phyloP scores from a whole-genome alignment of 1,140 invertebrate genomes.

The Harlomillsia oculata region DNA sequence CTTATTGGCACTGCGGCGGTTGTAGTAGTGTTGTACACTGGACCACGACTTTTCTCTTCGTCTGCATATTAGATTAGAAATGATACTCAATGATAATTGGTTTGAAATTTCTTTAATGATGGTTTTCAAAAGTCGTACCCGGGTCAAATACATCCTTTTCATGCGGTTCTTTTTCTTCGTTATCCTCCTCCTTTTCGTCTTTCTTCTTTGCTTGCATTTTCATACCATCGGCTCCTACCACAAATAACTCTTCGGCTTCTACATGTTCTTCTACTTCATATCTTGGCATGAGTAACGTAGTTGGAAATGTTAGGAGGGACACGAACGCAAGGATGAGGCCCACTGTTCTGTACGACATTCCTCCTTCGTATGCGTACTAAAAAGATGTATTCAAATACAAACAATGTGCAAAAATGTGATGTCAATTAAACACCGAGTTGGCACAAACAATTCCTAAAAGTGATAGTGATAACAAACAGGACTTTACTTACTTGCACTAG shows the following conservation, averaged over 20 bases:
- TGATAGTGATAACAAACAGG: background rate
- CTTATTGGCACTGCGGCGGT: background rate
- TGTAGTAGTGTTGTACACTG: background rate
- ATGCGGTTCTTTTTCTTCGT: background rate
- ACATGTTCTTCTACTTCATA: conserved; percentile 7
- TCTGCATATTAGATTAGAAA: background rate
- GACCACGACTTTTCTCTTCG: background rate
- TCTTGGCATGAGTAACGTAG: conserved; percentile 26
- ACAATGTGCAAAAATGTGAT: background rate
- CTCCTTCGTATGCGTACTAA: conserved; percentile 11
- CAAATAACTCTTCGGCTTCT: too few species aligned
- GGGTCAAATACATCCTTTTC: background rate
- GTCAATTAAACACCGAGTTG: background rate
- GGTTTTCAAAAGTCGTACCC: background rate
- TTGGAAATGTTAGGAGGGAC: conserved; percentile 17
- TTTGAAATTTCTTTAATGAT: too few species aligned
- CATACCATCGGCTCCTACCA: background rate
- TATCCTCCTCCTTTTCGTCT: background rate
- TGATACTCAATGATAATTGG: background rate
- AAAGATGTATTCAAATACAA: background rate
- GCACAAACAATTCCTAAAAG: background rate
- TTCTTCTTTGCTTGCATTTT: background rate
- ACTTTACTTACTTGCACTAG: conserved; percentile 17
- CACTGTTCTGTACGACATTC: background rate
- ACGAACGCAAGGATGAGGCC: background rate